Evolutionary conservation across 2,113 vertebrate species (phyloP).

Genomic region (Chlorodrepanis virens): DNA sequence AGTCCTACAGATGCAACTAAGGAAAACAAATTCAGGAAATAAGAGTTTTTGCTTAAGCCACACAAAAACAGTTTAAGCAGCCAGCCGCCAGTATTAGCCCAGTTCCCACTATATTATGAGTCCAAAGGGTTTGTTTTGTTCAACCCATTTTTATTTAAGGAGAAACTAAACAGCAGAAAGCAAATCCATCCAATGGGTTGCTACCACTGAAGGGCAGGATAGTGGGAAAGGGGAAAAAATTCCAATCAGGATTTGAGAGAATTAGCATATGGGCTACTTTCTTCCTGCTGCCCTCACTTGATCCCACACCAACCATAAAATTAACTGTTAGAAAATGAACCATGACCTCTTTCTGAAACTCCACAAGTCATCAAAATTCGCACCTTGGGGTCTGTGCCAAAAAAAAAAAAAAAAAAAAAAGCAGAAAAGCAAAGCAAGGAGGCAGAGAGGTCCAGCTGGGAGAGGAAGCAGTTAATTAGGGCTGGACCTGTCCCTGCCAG

Average conservation of each 20-base stretch:
- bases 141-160: neutral
- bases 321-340: neutral
- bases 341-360: neutral
- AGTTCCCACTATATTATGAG: neutral
- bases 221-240: neutral
- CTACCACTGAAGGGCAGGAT: neutral
- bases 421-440: neutral
- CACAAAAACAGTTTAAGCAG: neutral
- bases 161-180: neutral
- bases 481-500: neutral
- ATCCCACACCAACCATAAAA: neutral
- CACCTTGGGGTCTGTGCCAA: too few relatives aligned
- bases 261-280: neutral
- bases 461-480: neutral
- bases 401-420: neutral
- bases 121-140: neutral
- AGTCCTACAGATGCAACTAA: neutral
- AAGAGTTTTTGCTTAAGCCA: neutral
- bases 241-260: neutral
- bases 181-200: rapidly evolving
- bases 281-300: neutral
- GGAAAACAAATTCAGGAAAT: neutral
- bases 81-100: neutral
- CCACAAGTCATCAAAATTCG: rapidly evolving
- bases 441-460: neutral